Evolutionary conservation across 2,113 vertebrate species (phyloP).

Genomic region (Malurus elegans): DNA sequence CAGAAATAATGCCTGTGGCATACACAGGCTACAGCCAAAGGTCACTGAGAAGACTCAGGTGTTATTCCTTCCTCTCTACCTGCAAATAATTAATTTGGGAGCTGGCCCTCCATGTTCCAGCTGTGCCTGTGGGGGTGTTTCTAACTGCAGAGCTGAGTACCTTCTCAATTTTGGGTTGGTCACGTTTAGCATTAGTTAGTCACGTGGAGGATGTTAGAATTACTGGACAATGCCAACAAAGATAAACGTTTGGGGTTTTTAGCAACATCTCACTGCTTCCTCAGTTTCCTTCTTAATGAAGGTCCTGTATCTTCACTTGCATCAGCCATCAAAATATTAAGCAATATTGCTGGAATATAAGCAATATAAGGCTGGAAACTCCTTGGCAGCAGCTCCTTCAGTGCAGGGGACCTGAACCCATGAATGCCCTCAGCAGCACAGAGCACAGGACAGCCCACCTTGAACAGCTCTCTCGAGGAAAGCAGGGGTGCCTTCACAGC

Average conservation of each 20-base stretch:
- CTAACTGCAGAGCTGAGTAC: background rate
- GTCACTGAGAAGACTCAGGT: background rate
- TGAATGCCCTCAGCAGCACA: background rate
- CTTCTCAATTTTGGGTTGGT: background rate
- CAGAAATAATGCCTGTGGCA: background rate
- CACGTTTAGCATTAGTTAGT: background rate
- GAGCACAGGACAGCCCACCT: background rate
- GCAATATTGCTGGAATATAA: no score
- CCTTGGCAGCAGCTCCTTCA: background rate
- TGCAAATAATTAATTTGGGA: background rate
- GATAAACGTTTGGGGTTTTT: background rate
- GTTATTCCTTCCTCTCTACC: background rate
- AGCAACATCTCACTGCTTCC: background rate
- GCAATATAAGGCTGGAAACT: background rate
- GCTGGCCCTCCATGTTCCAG: background rate
- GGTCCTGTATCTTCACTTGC: background rate
- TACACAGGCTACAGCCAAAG: background rate
- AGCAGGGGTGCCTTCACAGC: background rate
- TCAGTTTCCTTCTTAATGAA: background rate
- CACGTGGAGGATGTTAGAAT: background rate
- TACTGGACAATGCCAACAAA: background rate
- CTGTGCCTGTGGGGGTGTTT: background rate
- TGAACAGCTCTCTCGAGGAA: background rate
- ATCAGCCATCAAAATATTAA: background rate
- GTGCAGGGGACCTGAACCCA: background rate